Conservation (phyloP, 2,888 invertebrate species). For the Ochropacha duplaris region DNA sequence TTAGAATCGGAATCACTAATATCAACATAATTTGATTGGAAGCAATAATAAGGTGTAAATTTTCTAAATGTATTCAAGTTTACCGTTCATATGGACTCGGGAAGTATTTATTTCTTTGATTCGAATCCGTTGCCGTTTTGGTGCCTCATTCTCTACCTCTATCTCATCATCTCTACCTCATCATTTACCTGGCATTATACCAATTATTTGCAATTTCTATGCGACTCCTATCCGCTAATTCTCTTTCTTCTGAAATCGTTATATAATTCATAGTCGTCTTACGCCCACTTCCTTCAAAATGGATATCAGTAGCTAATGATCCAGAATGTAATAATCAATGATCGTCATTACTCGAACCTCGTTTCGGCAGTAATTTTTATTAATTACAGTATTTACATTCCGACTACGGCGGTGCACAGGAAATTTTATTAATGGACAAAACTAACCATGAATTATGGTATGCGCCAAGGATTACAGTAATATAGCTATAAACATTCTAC, state of each 20-base stretch:
- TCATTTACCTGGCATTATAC: too few relatives aligned
- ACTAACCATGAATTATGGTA: not conserved
- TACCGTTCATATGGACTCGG: not conserved
- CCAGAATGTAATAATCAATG: not conserved
- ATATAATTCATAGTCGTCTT: too few relatives aligned
- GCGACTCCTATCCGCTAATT: not conserved
- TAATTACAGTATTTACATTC: slow-evolving; percentile 22
- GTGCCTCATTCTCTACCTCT: too few relatives aligned
- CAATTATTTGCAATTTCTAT: too few relatives aligned
- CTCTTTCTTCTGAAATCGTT: not conserved
- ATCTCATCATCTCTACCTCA: too few relatives aligned
- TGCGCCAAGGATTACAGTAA: not conserved
- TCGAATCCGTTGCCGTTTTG: too few relatives aligned
- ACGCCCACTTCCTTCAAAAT: not conserved
- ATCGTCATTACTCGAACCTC: slow-evolving; percentile 36
- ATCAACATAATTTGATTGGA: not conserved
- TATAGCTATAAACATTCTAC: too few relatives aligned
- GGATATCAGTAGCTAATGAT: not conserved
- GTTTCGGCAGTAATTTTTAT: slow-evolving; percentile 38
- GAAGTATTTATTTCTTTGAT: not conserved
- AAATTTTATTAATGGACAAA: slow-evolving; percentile 2
- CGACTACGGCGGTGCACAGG: not conserved
- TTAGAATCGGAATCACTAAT: not conserved
- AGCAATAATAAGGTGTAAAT: not conserved
- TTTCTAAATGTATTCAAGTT: not conserved